Conservation (phyloP, 2,888 invertebrate genomes). For the Nowickia ferox region DNA sequence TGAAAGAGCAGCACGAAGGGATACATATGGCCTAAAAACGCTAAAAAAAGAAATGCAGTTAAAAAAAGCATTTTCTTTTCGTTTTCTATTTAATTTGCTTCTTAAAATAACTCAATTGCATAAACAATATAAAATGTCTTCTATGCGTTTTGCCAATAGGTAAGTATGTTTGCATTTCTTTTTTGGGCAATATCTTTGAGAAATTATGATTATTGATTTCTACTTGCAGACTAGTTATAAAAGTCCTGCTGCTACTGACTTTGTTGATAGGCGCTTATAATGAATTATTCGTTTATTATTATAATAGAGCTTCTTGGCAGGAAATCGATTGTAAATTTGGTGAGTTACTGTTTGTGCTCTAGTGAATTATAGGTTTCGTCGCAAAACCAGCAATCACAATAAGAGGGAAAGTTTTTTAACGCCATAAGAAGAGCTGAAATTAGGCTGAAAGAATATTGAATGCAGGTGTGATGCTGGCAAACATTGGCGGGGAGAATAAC, state of each 20-base stretch:
- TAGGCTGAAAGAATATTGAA: no score
- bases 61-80: constrained; percentile 50
- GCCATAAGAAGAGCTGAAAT: no score
- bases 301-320: constrained; percentile 80
- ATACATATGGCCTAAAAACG: constrained; percentile 56
- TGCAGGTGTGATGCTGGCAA: no score
- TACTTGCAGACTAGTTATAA: constrained; percentile 77
- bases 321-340: constrained; percentile 80
- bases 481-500: no score
- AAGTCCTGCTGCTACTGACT: constrained; percentile 77
- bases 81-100: constrained; percentile 64
- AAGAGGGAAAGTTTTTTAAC: no score
- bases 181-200: neutral
- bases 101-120: constrained; percentile 10
- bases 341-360: constrained; percentile 71
- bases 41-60: constrained; percentile 40
- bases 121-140: constrained; percentile 67
- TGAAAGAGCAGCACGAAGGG: constrained; percentile 21
- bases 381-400: no score
- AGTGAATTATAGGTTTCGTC: neutral
- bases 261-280: constrained; percentile 80
- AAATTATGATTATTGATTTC: constrained; percentile 43
- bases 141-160: constrained; percentile 73
- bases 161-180: constrained; percentile 39
- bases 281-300: constrained; percentile 80